A percentile compares a stretch with the other conserved stretches of the same genome.
Evolutionary conservation across 2,888 invertebrate species (phyloP).

Genomic region (Carcina quercana): DNA sequence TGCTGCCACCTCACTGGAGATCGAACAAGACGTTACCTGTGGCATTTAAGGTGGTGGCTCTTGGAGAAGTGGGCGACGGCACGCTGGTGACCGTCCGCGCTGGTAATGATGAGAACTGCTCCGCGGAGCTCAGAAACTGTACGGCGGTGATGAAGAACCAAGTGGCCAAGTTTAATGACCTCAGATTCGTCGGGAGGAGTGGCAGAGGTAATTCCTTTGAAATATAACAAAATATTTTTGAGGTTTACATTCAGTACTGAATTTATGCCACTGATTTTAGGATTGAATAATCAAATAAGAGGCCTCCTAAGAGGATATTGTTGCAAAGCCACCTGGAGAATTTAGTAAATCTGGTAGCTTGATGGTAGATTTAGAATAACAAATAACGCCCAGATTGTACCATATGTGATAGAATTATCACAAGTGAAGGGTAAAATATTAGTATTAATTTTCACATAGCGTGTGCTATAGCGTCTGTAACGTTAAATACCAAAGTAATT

Average conservation of each 20-base stretch:
- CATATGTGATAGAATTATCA: too few relatives aligned
- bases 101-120: slow-evolving; percentile 98
- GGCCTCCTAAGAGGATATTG: not conserved
- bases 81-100: slow-evolving; percentile 95
- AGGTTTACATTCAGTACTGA: too few relatives aligned
- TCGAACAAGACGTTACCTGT: slow-evolving; percentile 97
- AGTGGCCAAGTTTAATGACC: slow-evolving; percentile 97
- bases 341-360: too few relatives aligned
- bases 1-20: slow-evolving; percentile 96
- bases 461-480: too few relatives aligned
- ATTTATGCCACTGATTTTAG: too few relatives aligned
- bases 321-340: not conserved
- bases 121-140: slow-evolving; percentile 94
- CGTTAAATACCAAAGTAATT: too few relatives aligned
- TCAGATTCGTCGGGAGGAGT: slow-evolving; percentile 96
- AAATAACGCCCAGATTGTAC: too few relatives aligned
- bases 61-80: slow-evolving; percentile 95
- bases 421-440: too few relatives aligned
- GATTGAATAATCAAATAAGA: not conserved
- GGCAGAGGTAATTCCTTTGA: slow-evolving; percentile 98
- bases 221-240: too few relatives aligned
- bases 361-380: too few relatives aligned
- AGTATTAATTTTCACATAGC: too few relatives aligned
- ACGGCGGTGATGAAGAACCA: slow-evolving; percentile 97
- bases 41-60: slow-evolving; percentile 94